Percentiles rank a stretch among this genome's conserved stretches.
Evolutionary conservation across 2,888 invertebrate genomes (phyloP).

Genomic region (Rhopalosiphum nymphaeae): DNA sequence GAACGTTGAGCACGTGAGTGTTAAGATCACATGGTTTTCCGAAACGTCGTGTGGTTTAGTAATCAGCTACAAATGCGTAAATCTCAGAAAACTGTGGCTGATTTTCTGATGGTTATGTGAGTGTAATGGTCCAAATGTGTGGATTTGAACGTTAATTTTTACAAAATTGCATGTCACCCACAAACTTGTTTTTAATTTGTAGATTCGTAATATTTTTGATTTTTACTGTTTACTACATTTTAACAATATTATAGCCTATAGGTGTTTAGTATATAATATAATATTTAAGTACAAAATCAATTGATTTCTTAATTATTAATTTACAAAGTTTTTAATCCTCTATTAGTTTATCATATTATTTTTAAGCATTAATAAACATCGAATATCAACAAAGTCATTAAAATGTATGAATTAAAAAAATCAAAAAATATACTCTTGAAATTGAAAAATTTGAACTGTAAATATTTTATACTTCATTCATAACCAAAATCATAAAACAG

Average conservation of each 20-base stretch:
- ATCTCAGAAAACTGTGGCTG: not conserved
- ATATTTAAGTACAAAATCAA: too few species aligned
- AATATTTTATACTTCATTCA: not conserved
- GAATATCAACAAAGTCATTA: too few species aligned
- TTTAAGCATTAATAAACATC: too few species aligned
- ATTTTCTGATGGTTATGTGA: not conserved
- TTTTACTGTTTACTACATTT: not conserved
- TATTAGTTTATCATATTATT: too few species aligned
- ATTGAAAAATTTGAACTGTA: not conserved
- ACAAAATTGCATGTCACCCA: not conserved
- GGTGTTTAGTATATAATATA: too few species aligned
- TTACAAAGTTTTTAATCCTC: too few species aligned
- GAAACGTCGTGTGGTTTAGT: not conserved
- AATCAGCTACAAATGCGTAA: not conserved
- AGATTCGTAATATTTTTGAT: not conserved
- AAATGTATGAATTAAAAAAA: too few species aligned
- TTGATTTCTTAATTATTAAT: too few species aligned
- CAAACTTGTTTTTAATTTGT: not conserved
- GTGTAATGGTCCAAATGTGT: not conserved
- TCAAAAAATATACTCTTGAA: too few species aligned
- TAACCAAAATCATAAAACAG: not conserved
- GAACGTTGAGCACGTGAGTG: not conserved
- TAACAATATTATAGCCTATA: too few species aligned
- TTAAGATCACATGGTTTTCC: not conserved
- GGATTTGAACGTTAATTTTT: not conserved